Base-by-base conservation (phyloP, 1,140 invertebrate genomes). In the Calephelis nemesis region DNA sequence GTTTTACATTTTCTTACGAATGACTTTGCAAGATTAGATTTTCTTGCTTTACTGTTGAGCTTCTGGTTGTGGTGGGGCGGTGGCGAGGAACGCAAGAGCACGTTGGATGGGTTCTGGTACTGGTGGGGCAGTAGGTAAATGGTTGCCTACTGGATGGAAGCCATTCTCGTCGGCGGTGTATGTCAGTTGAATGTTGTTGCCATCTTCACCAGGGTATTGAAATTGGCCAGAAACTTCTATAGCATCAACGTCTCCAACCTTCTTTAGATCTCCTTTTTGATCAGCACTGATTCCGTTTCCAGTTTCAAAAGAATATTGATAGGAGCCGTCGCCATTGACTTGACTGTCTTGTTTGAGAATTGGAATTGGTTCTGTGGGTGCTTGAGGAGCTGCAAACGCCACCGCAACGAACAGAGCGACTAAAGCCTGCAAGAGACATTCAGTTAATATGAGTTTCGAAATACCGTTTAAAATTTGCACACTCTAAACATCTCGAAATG, bases 121-220 rank as follows among this genome's bases (percentile, higher is more conserved):
- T 50, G 95, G 95, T 0, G 95, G 95, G 9, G 95, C 94, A 39
- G 93, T 93, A 80, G 94, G 94, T 4, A 95, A 78, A 76, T 94
- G 94, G 54, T 91, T 93, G 47, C 94, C 94, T 73, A 93, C 85
- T 1, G 95, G 93, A 68, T 94, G 94, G 92, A 94, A 96, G 40
- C 95, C 95, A 73, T 95, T 95, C 79, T 96, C 95, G 76, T 96
- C 96, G 71, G 96, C 96, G 48, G 94, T 93, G 87, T 97, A 97
- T 4, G 93, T 93, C 63, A 97, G 81, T 93, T 95, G 64, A 87
- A 93, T 80, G 58, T 84, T 74, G 84, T 82, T 72, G 83, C 83
- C 96, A 72, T 96, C 93, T 6, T 95, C 93, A 15, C 93, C 93
- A 0, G 95, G 95, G 83, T 96, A 96, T 58, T 94, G 94, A 89